These are phyloP conservation scores for Marmota flaviventris DNA, from an alignment of 2,113 vertebrate species.

Conservation along the genomic window DNA sequence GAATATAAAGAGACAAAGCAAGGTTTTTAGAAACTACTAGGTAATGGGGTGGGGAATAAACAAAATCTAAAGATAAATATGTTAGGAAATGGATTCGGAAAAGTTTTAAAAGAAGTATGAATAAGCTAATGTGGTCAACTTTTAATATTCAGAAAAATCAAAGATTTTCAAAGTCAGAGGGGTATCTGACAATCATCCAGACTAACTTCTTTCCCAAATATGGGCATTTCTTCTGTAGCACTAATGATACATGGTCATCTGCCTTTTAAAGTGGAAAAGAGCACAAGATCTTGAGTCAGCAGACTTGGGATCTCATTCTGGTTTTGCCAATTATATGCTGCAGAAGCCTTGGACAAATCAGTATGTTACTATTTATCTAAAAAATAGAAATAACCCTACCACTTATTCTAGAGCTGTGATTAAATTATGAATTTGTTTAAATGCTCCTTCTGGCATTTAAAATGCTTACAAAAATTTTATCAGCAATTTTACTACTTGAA, in stretches of 20 bases:
- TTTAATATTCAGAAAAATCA: constrained; percentile 42
- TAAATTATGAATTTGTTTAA: constrained; percentile 41
- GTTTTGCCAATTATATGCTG: neutral
- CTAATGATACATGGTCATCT: constrained; percentile 73
- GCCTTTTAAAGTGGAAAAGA: constrained; percentile 29
- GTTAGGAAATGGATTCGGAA: constrained; percentile 15
- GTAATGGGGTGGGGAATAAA: neutral
- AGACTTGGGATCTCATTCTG: constrained; percentile 12
- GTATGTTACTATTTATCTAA: neutral
- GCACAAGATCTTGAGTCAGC: constrained; percentile 58
- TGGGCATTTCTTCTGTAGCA: neutral
- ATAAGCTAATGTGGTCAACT: constrained; percentile 16
- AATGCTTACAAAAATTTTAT: constrained; percentile 12
- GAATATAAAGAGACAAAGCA: constrained; percentile 1
- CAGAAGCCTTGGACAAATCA: constrained; percentile 33
- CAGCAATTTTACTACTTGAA: constrained; percentile 17
- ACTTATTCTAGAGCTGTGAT: neutral
- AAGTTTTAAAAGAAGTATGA: constrained; percentile 29
- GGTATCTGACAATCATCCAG: neutral
- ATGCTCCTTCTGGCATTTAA: constrained; percentile 24
- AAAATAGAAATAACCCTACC: no score
- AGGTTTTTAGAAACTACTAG: constrained; percentile 35
- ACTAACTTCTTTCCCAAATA: constrained; percentile 46
- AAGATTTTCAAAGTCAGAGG: constrained; percentile 54
- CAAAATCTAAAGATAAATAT: constrained; percentile 31